Conservation (phyloP, 2,888 invertebrate genomes). For the Hyposoter didymator region DNA sequence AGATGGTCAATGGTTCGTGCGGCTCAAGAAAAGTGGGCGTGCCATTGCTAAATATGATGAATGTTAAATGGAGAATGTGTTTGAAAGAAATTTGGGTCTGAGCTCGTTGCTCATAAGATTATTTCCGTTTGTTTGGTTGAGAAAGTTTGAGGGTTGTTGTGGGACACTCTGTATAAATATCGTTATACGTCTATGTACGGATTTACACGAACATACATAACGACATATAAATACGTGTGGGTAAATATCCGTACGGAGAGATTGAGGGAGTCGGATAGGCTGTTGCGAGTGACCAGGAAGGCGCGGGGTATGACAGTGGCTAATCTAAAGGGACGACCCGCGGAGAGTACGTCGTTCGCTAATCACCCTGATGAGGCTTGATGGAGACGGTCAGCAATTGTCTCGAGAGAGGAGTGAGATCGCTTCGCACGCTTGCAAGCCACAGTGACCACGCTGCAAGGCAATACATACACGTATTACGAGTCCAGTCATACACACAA, state of each 20-base stretch:
- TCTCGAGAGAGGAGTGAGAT: slow-evolving; percentile 76
- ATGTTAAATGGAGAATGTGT: background rate
- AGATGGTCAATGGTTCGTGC: background rate
- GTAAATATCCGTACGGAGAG: slow-evolving; percentile 42
- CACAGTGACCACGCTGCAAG: slow-evolving; percentile 16
- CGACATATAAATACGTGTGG: background rate
- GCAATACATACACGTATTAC: slow-evolving; percentile 17
- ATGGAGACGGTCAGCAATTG: slow-evolving; percentile 71
- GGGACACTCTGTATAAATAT: slow-evolving; percentile 17
- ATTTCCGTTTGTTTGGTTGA: background rate
- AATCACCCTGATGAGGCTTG: slow-evolving; percentile 73
- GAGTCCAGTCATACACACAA: background rate
- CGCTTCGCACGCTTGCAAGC: slow-evolving; percentile 76
- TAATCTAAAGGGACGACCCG: slow-evolving; percentile 75
- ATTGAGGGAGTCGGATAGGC: slow-evolving; percentile 55
- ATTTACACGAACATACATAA: background rate
- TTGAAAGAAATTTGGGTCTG: background rate
- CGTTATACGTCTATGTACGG: background rate
- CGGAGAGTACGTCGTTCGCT: slow-evolving; percentile 70
- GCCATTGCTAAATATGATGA: background rate
- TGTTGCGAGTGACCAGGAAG: slow-evolving; percentile 44
- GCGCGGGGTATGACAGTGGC: slow-evolving; percentile 68
- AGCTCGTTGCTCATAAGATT: background rate
- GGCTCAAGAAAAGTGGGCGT: background rate
- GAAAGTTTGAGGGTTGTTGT: background rate